Conservation (phyloP, 1,140 invertebrate genomes). For the Chrysopa pallens region DNA sequence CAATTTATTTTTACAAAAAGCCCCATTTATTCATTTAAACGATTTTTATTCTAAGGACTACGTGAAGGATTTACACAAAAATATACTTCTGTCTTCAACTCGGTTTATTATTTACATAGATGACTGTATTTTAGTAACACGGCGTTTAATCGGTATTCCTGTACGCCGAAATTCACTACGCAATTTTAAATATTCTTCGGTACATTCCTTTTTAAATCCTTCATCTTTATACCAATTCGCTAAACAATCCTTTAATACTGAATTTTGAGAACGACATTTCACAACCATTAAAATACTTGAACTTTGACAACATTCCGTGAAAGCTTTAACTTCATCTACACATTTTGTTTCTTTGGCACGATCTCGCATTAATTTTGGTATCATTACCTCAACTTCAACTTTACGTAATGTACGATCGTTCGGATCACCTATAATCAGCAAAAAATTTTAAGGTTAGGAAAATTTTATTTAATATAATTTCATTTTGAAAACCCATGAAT, state of each 20-base stretch:
- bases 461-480: too few relatives aligned
- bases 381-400: constrained; percentile 68
- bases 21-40: too few relatives aligned
- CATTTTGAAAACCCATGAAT: too few relatives aligned
- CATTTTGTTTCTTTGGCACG: constrained; percentile 62
- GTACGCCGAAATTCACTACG: constrained; percentile 63
- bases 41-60: too few relatives aligned
- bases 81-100: too few relatives aligned
- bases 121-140: too few relatives aligned
- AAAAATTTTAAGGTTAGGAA: neutral
- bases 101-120: too few relatives aligned
- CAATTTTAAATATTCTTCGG: constrained; percentile 61
- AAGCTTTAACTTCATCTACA: constrained; percentile 44
- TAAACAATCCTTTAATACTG: constrained; percentile 47
- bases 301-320: constrained; percentile 58
- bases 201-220: constrained; percentile 52
- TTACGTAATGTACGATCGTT: constrained; percentile 58
- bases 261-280: constrained; percentile 54
- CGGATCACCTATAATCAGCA: constrained; percentile 52
- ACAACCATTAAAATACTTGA: constrained; percentile 46
- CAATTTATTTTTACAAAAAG: too few relatives aligned
- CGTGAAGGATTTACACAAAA: too few relatives aligned
- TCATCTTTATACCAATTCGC: constrained; percentile 57
- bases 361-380: constrained; percentile 71
- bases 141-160: constrained; percentile 29